Base-by-base conservation (phyloP, 2,888 invertebrate species). In the Thyatira batis region DNA sequence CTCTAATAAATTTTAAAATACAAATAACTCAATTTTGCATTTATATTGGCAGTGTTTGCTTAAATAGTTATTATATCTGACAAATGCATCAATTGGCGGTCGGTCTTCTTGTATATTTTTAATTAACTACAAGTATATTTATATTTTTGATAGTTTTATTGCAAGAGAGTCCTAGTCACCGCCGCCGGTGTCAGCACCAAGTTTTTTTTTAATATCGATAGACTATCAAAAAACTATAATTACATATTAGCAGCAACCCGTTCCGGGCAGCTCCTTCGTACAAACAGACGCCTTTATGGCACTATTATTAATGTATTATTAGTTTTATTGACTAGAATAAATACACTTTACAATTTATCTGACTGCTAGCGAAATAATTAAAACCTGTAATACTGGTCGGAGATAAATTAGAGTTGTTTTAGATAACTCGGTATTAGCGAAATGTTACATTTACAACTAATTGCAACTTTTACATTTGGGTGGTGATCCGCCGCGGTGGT, bases 361-460 rank as follows among this genome's bases (percentile, higher is more conserved):
- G 20, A 48, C 20, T 48, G 21, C 20, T 27, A 48, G 48, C 20
- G 20, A 48, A 48, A 28, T 48, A 28, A 48, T 48, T 48, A 20
- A 20, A 48, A 48, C 48, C 28, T 27, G 48, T 48, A 17, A 6
- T 17, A 48, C 48, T 3, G 27, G 48, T 28, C 10, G 8, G 11
- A 46, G 13, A 46, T 46, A 46, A 46, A 25, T 48, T 27, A 27
- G 28, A 48, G 48, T 27, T 27, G 27, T 48, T 46, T 48, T 6
- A 48, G 27, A 20, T 48, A 48, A 27, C 28, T 48, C n/a, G n/a
- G n/a, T n/a, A 45, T 45, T 45, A 48, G 48, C 11, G 20, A 48
- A 48, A 48, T 48, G 48, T 28, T 17, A 39, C 13, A 33, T 33
- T 46, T 27, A 23, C 2, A 48, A 48, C 48, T 48, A 48, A 48